Evolutionary conservation across 1,140 invertebrate species (phyloP).

Genomic region (Solen grandis): DNA sequence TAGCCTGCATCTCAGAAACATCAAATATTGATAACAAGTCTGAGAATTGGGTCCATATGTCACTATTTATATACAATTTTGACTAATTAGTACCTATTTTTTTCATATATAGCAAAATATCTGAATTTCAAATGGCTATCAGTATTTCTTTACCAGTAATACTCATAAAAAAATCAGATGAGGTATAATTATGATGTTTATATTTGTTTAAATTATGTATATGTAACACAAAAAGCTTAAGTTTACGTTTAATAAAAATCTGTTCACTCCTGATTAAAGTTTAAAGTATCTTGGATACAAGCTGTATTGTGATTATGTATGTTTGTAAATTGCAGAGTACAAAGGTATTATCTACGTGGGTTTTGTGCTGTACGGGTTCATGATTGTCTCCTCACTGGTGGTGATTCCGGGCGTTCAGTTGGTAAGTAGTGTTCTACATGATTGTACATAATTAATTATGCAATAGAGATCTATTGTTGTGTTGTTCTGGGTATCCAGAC

Average conservation of each 20-base stretch:
- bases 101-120: no score
- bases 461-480: no score
- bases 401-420: slow-evolving; percentile 72
- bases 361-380: slow-evolving; percentile 70
- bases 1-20: background rate
- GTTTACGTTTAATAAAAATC: background rate
- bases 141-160: no score
- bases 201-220: background rate
- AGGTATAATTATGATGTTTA: background rate
- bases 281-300: background rate
- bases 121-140: no score
- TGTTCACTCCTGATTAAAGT: background rate
- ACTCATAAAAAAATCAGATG: background rate
- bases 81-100: no score
- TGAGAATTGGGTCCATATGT: background rate
- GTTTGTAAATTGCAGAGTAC: slow-evolving; percentile 57
- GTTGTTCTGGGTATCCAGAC: no score
- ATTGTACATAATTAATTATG: no score
- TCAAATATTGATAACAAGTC: background rate
- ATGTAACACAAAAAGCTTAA: background rate
- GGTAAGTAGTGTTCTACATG: slow-evolving; percentile 68
- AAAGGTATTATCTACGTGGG: slow-evolving; percentile 71
- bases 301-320: no score
- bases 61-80: background rate
- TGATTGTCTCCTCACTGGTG: slow-evolving; percentile 71